These are phyloP conservation scores for Sciurus carolinensis DNA, from an alignment of 2,797 vertebrate species.

Conservation along the genomic window DNA sequence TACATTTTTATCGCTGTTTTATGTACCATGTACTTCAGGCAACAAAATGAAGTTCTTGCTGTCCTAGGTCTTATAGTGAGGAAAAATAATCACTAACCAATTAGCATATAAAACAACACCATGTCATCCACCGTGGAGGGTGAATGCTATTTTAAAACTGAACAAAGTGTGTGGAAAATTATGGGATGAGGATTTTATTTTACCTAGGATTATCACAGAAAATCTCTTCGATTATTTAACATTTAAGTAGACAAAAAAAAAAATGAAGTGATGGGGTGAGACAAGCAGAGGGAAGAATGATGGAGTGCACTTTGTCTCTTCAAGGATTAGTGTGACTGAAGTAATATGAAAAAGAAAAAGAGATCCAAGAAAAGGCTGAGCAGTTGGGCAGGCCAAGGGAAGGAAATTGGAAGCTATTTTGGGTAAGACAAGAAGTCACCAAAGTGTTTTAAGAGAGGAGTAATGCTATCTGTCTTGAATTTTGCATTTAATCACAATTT, in stretches of 20 bases:
- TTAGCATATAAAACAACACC: background rate
- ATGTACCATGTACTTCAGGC: background rate
- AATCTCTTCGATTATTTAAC: background rate
- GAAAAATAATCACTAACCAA: background rate
- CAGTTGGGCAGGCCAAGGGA: background rate
- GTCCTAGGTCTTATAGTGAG: background rate
- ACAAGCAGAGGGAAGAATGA: background rate
- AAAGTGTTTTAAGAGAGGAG: background rate
- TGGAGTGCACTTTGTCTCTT: background rate
- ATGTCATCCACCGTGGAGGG: background rate
- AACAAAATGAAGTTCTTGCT: background rate
- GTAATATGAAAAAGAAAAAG: background rate
- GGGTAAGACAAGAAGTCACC: background rate
- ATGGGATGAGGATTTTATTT: background rate
- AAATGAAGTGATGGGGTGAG: background rate
- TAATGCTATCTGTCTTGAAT: background rate
- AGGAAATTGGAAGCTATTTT: background rate
- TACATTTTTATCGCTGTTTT: background rate
- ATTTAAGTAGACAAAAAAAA: background rate
- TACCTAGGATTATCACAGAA: background rate
- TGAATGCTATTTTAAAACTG: constrained; percentile 13
- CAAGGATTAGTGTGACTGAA: background rate
- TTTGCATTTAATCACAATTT: background rate
- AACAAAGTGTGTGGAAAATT: background rate
- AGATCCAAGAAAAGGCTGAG: background rate